Conservation (phyloP, 2,888 invertebrate species). For the Hirudinaria manillensis region DNA sequence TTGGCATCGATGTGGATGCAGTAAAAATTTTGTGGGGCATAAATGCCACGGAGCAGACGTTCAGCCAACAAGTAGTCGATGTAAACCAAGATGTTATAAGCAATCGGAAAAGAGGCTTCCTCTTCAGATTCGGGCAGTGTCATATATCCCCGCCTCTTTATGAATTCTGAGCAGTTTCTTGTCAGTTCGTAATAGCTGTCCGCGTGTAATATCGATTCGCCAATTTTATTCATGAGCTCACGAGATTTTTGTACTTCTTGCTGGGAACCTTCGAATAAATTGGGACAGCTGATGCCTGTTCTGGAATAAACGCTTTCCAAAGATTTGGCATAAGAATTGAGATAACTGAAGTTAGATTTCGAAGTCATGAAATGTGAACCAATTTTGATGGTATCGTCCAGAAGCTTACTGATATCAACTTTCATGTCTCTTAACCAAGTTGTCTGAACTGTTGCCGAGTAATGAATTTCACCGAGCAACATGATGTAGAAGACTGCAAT, state of each 20-base stretch:
- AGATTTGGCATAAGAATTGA: not conserved
- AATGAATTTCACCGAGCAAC: no score
- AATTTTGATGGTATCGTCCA: not conserved
- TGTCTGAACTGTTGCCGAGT: no score
- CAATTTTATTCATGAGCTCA: not conserved
- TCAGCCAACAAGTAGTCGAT: constrained; percentile 46
- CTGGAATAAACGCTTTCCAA: constrained; percentile 3
- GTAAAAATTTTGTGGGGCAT: constrained; percentile 48
- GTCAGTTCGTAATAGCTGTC: constrained; percentile 39
- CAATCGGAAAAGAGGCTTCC: constrained; percentile 45
- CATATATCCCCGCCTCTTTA: constrained; percentile 33
- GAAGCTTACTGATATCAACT: constrained; percentile 13
- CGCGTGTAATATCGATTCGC: not conserved
- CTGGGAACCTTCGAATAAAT: constrained; percentile 20
- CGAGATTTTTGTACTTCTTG: constrained; percentile 14
- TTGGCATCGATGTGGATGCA: constrained; percentile 50
- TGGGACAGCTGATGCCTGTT: constrained; percentile 22
- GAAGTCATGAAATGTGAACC: not conserved
- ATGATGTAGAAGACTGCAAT: no score
- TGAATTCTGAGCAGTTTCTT: constrained; percentile 37
- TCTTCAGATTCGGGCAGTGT: constrained; percentile 36
- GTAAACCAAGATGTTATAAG: constrained; percentile 46
- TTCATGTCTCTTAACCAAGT: constrained; percentile 5
- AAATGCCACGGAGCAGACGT: constrained; percentile 46
- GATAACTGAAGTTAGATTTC: not conserved